phyloP scores from a whole-genome alignment of 2,888 invertebrate species.

The Bombylius major region DNA sequence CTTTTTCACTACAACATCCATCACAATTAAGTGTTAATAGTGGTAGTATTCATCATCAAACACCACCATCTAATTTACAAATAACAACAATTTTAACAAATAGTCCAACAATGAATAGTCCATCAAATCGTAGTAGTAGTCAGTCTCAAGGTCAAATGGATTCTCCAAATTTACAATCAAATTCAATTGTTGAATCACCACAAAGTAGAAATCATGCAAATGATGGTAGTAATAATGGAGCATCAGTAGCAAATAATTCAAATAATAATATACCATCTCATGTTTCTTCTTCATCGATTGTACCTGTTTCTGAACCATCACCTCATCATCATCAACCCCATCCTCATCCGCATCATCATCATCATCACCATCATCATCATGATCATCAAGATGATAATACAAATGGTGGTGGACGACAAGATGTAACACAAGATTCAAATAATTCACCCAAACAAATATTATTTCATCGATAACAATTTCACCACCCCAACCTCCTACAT shows the following conservation, averaged over 20 bases:
- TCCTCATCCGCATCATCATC: not conserved
- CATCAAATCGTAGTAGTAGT: slow-evolving; percentile 26
- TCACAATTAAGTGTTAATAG: not conserved
- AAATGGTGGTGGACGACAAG: not conserved
- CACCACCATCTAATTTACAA: slow-evolving; percentile 18
- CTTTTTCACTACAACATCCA: slow-evolving; percentile 10
- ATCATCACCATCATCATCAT: not conserved
- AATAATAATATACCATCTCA: slow-evolving; percentile 7
- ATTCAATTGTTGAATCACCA: slow-evolving; percentile 6
- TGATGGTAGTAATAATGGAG: not conserved
- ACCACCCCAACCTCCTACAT: slow-evolving; percentile 29
- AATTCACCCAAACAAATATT: slow-evolving; percentile 24
- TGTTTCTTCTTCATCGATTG: slow-evolving; percentile 14
- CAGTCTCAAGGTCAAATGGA: slow-evolving; percentile 17
- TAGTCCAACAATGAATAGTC: slow-evolving; percentile 23
- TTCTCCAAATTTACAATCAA: slow-evolving; percentile 14
- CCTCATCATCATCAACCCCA: slow-evolving; percentile 4
- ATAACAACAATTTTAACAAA: slow-evolving; percentile 21
- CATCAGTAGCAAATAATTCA: not conserved
- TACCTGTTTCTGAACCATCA: slow-evolving; percentile 14
- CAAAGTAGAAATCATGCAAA: not conserved
- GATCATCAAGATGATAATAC: not conserved
- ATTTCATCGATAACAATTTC: slow-evolving; percentile 34
- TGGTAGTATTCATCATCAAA: slow-evolving; percentile 14
- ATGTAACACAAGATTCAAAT: slow-evolving; percentile 11